phyloP scores from a whole-genome alignment of 2,888 invertebrate genomes.

The Pachymerium ferrugineum region DNA sequence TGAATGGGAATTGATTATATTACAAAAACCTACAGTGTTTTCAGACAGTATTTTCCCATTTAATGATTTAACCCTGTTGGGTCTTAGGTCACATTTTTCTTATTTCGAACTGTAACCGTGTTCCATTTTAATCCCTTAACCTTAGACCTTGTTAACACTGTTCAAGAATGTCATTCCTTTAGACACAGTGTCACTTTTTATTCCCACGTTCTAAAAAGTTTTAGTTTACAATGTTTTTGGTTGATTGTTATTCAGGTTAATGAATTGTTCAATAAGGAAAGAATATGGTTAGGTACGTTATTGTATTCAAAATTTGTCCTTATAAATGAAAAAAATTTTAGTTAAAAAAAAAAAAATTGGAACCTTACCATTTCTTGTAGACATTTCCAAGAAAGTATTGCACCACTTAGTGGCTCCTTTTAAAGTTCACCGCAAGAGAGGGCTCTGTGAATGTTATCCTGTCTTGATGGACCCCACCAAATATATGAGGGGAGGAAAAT shows the following conservation, averaged over 20 bases:
- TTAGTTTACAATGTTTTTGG: no score
- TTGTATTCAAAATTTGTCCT: no score
- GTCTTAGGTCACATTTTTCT: constrained; percentile 12
- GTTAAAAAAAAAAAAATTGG: no score
- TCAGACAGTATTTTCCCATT: neutral
- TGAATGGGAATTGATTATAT: constrained; percentile 16
- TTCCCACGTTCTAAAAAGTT: no score
- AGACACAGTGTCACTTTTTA: no score
- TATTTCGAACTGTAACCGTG: neutral
- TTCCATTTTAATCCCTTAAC: neutral
- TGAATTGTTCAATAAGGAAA: no score
- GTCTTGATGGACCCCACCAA: constrained; percentile 10
- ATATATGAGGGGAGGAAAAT: neutral
- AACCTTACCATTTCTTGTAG: no score
- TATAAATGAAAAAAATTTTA: no score
- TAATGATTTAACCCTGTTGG: constrained; percentile 2
- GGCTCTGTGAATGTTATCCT: constrained; percentile 1
- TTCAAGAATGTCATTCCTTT: no score
- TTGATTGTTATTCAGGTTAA: no score
- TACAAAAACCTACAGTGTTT: neutral
- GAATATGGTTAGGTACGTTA: no score
- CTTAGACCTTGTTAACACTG: neutral
- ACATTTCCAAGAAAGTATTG: no score
- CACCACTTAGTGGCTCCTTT: neutral
- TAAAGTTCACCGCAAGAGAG: neutral